Evolutionary conservation across 2,113 vertebrate species (phyloP).

Genomic region (Apodemus sylvaticus): DNA sequence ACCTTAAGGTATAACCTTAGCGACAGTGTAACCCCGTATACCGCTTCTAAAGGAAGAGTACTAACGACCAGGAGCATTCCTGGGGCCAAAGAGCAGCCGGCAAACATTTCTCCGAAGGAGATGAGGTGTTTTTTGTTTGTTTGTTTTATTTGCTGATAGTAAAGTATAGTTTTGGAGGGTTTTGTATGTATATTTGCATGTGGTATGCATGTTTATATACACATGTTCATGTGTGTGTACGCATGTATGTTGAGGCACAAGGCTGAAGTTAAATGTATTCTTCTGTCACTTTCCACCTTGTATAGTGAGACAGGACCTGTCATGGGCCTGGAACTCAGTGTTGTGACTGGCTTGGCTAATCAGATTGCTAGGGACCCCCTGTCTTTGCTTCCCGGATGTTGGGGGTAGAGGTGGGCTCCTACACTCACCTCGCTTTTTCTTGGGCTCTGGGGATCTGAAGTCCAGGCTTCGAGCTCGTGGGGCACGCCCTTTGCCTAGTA

Average conservation of each 20-base stretch:
- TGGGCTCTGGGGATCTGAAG: neutral
- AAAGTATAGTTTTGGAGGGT: neutral
- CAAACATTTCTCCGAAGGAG: neutral
- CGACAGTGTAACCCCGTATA: neutral
- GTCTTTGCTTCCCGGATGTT: neutral
- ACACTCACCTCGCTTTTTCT: neutral
- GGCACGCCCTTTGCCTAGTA: too few species aligned
- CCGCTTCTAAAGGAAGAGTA: neutral
- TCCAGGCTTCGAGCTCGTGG: neutral
- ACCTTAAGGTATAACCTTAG: too few species aligned
- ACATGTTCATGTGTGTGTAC: neutral
- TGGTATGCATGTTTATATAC: neutral
- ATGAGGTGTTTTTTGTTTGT: neutral
- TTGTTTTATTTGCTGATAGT: conserved; percentile 10
- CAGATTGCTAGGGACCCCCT: neutral
- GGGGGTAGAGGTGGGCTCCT: neutral
- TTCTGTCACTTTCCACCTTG: neutral
- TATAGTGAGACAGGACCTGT: neutral
- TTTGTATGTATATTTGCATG: neutral
- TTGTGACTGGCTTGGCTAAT: neutral
- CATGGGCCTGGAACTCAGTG: neutral
- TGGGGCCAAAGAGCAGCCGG: neutral
- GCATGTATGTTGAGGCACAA: neutral
- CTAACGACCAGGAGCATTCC: neutral
- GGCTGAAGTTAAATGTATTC: neutral